These are phyloP conservation scores for Dendrolimus houi DNA, from an alignment of 2,888 invertebrate species.

Conservation along the genomic window DNA sequence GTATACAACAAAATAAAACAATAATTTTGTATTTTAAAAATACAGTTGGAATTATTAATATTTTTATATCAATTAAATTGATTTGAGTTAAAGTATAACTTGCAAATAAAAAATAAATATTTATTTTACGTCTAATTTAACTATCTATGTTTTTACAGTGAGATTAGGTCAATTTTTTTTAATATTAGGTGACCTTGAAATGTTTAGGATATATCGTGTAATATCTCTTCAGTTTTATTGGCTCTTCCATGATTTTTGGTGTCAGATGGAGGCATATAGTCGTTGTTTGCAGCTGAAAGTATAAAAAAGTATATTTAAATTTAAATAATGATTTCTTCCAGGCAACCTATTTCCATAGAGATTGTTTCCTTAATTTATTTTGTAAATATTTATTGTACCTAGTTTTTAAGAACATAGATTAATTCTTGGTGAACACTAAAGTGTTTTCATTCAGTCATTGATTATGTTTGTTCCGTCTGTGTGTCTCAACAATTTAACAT, in stretches of 20 bases:
- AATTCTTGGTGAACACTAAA: no score
- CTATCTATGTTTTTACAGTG: conserved; percentile 5
- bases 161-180: conserved; percentile 24
- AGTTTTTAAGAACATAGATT: no score
- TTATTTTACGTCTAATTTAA: conserved; percentile 9
- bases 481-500: no score
- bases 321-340: no score
- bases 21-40: conserved; percentile 22
- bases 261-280: background rate
- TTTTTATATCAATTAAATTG: conserved; percentile 1
- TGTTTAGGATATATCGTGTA: conserved; percentile 9
- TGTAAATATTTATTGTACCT: no score
- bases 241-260: conserved; percentile 47
- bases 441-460: no score
- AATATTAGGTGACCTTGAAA: background rate
- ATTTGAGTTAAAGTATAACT: conserved; percentile 12
- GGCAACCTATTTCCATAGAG: no score
- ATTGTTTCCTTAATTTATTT: no score
- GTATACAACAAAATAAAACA: conserved; percentile 16
- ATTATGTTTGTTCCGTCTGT: no score
- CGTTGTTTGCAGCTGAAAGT: background rate
- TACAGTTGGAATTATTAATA: conserved; percentile 25
- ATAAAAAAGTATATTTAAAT: background rate
- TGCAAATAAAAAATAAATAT: conserved; percentile 26
- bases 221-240: conserved; percentile 24